These are phyloP conservation scores for Odontomachus brunneus DNA, from an alignment of 1,140 invertebrate genomes.

Conservation along the genomic window DNA sequence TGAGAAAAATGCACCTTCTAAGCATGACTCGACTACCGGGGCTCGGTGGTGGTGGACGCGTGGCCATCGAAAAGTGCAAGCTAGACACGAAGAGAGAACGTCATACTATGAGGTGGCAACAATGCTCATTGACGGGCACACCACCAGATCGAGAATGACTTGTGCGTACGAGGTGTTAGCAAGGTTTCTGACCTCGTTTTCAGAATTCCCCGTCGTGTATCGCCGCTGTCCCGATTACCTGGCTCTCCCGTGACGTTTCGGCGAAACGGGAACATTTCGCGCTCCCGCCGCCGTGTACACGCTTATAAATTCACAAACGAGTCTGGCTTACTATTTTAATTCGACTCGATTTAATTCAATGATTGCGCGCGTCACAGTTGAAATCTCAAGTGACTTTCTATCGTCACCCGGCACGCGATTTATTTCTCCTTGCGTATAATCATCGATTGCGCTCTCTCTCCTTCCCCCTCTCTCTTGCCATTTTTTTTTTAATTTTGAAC, in stretches of 20 bases:
- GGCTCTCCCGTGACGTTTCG: not conserved
- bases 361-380: not conserved
- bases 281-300: not conserved
- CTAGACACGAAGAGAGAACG: slow-evolving; percentile 80
- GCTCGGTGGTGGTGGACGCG: slow-evolving; percentile 67
- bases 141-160: slow-evolving; percentile 77
- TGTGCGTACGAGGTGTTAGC: slow-evolving; percentile 74
- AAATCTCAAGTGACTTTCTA: slow-evolving; percentile 1
- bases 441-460: not conserved
- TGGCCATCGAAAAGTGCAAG: slow-evolving; percentile 82
- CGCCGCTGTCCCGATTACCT: slow-evolving; percentile 11
- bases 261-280: not conserved
- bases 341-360: not conserved
- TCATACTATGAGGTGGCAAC: slow-evolving; percentile 84
- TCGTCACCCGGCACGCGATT: not conserved
- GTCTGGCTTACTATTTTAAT: not conserved
- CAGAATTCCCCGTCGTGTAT: slow-evolving; percentile 47
- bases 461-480: no score
- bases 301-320: not conserved
- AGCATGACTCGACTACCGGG: slow-evolving; percentile 81
- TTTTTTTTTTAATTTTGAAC: not conserved
- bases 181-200: slow-evolving; percentile 72
- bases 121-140: slow-evolving; percentile 81
- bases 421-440: not conserved
- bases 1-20: slow-evolving; percentile 80